Percentiles rank a stretch among this genome's conserved stretches.
Evolutionary conservation across 2,797 vertebrate genomes (phyloP).

Genomic region (Sebastes iracundus): DNA sequence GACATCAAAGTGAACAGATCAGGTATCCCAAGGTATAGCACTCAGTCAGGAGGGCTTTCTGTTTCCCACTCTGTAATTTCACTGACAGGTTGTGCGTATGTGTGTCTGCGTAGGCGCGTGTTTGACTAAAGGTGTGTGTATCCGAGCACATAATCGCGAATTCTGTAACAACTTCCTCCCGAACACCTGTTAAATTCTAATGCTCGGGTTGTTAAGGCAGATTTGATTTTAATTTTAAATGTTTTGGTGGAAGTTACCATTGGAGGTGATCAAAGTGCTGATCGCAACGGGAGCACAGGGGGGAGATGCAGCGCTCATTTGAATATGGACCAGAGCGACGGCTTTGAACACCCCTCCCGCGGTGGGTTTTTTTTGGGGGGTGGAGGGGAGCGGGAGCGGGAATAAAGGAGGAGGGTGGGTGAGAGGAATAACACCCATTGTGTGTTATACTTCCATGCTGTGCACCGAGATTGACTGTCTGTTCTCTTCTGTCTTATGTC

Average conservation of each 20-base stretch:
- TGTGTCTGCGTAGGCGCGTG: conserved; percentile 32
- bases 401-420: conserved; percentile 42
- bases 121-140: conserved; percentile 68
- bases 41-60: conserved; percentile 76
- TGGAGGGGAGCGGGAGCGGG: conserved; percentile 1
- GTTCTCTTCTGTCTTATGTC: conserved; percentile 47
- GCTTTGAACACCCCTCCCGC: conserved; percentile 79
- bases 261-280: conserved; percentile 80
- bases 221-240: conserved; percentile 85
- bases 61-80: conserved; percentile 81
- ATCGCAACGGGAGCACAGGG: conserved; percentile 70
- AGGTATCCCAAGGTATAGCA: conserved; percentile 77
- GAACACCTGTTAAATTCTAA: conserved; percentile 85
- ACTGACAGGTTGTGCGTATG: conserved; percentile 69
- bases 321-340: conserved; percentile 75
- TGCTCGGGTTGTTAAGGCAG: conserved; percentile 77
- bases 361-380: conserved; percentile 26
- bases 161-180: conserved; percentile 83
- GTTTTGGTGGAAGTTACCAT: conserved; percentile 77
- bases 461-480: conserved; percentile 48
- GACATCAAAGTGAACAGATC: conserved; percentile 84
- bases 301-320: conserved; percentile 75
- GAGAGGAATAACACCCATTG: conserved; percentile 72
- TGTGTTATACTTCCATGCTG: conserved; percentile 67
- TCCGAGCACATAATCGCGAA: conserved; percentile 75